phyloP scores from a whole-genome alignment of 2,797 vertebrate species.

The Rhyacichthys aspro region DNA sequence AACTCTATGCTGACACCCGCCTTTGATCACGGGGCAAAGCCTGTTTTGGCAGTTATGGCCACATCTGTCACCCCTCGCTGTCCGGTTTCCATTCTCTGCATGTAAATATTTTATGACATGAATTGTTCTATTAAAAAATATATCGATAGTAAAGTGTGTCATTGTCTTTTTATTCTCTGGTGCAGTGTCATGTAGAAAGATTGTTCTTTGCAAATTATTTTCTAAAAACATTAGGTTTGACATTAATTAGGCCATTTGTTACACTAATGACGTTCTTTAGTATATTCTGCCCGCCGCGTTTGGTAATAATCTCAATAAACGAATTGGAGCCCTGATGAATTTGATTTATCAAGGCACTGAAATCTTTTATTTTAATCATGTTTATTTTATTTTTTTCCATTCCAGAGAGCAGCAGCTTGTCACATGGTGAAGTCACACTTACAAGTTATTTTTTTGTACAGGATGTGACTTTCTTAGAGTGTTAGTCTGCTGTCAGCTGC shows the following conservation, averaged over 20 bases:
- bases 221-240: slow-evolving; percentile 48
- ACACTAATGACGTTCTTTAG: slow-evolving; percentile 20
- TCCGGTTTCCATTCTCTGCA: slow-evolving; percentile 57
- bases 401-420: slow-evolving; percentile 5
- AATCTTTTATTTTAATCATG: slow-evolving; percentile 20
- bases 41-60: slow-evolving; percentile 61
- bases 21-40: slow-evolving; percentile 63
- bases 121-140: slow-evolving; percentile 72
- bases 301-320: slow-evolving; percentile 31
- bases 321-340: slow-evolving; percentile 19
- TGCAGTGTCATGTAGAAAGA: slow-evolving; percentile 31
- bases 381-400: neutral
- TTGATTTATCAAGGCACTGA: slow-evolving; percentile 21
- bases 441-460: slow-evolving; percentile 1
- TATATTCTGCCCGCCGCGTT: slow-evolving; percentile 24
- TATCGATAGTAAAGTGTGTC: slow-evolving; percentile 56
- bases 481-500: neutral
- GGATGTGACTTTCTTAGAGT: slow-evolving; percentile 4
- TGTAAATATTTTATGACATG: slow-evolving; percentile 77
- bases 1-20: slow-evolving; percentile 43
- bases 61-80: slow-evolving; percentile 62
- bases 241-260: slow-evolving; percentile 54
- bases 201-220: slow-evolving; percentile 18
- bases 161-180: slow-evolving; percentile 41
- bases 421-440: slow-evolving; percentile 33